Conservation (phyloP, 2,797 vertebrate genomes). For the Gobionotothen gibberifrons region DNA sequence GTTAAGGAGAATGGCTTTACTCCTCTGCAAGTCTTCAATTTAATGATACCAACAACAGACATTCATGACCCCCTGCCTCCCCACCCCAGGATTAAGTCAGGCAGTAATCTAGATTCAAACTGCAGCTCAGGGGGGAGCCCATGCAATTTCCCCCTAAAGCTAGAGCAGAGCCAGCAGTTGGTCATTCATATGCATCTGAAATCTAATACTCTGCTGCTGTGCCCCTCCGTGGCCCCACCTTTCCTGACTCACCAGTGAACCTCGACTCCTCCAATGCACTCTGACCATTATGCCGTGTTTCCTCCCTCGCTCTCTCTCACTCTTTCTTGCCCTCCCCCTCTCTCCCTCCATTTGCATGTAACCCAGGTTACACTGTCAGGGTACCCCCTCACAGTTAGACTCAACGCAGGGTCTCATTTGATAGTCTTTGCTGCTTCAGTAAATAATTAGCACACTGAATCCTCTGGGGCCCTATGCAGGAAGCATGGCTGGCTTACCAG, state of each 20-base stretch:
- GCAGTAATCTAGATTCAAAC: slow-evolving; percentile 79
- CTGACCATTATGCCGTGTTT: slow-evolving; percentile 74
- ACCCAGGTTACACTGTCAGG: slow-evolving; percentile 83
- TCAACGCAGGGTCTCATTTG: slow-evolving; percentile 79
- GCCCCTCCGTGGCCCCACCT: slow-evolving; percentile 75
- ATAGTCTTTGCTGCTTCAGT: slow-evolving; percentile 84
- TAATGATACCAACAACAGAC: slow-evolving; percentile 75
- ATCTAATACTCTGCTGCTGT: slow-evolving; percentile 84
- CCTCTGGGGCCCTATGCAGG: slow-evolving; percentile 77
- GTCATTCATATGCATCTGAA: slow-evolving; percentile 88
- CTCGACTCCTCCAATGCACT: slow-evolving; percentile 74
- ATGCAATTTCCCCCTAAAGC: slow-evolving; percentile 80
- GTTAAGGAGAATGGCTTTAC: slow-evolving; percentile 20
- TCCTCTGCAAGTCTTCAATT: slow-evolving; percentile 65
- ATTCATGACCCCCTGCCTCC: slow-evolving; percentile 73
- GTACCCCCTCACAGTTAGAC: slow-evolving; percentile 75
- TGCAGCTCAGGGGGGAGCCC: slow-evolving; percentile 76
- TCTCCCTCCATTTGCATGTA: slow-evolving; percentile 78
- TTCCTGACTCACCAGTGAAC: slow-evolving; percentile 77
- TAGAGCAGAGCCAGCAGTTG: slow-evolving; percentile 80
- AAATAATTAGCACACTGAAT: slow-evolving; percentile 85
- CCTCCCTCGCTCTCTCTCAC: slow-evolving; percentile 23
- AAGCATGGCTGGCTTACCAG: slow-evolving; percentile 79
- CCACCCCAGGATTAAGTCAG: slow-evolving; percentile 71
- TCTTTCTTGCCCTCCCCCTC: slow-evolving; percentile 21